phyloP scores from a whole-genome alignment of 1,140 invertebrate genomes.

The Plectus sambesii region DNA sequence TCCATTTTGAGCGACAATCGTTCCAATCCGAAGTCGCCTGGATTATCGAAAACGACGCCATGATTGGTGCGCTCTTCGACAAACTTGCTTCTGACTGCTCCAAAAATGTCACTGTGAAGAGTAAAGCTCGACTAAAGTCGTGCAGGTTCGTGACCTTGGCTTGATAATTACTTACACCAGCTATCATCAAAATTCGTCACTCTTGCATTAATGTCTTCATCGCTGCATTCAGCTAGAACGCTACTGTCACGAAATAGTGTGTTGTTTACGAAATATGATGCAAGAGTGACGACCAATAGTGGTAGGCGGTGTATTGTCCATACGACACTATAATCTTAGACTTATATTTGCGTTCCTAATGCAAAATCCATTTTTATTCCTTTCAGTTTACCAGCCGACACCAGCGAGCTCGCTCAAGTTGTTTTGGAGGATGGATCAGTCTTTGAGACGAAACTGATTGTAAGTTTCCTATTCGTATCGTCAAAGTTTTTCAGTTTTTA shows the following conservation, averaged over 20 bases:
- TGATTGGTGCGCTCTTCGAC: slow-evolving; percentile 24
- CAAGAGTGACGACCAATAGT: too few relatives aligned
- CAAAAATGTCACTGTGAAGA: slow-evolving; percentile 24
- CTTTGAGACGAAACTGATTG: slow-evolving; percentile 50
- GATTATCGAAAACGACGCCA: slow-evolving; percentile 26
- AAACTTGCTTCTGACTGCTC: slow-evolving; percentile 15
- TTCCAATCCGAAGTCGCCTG: slow-evolving; percentile 21
- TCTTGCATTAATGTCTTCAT: too few relatives aligned
- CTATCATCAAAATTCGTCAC: too few relatives aligned
- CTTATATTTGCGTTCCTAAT: slow-evolving; percentile 7
- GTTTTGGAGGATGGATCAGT: slow-evolving; percentile 46
- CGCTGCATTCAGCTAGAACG: too few relatives aligned
- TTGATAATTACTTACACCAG: not conserved
- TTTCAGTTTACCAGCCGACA: slow-evolving; percentile 30
- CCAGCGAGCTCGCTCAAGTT: slow-evolving; percentile 43
- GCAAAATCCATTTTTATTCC: not conserved
- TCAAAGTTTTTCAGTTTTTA: too few relatives aligned
- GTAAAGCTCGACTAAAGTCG: slow-evolving; percentile 19
- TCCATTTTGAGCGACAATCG: slow-evolving; percentile 20
- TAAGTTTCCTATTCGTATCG: too few relatives aligned
- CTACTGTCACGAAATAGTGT: too few relatives aligned
- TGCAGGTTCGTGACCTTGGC: slow-evolving; percentile 22
- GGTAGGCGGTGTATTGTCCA: too few relatives aligned
- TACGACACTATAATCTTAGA: too few relatives aligned
- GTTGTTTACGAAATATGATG: too few relatives aligned